A percentile compares a stretch with the other conserved stretches of the same genome.
Conservation (phyloP, 2,888 invertebrate species). For the Mesodorylaimus sp. region DNA sequence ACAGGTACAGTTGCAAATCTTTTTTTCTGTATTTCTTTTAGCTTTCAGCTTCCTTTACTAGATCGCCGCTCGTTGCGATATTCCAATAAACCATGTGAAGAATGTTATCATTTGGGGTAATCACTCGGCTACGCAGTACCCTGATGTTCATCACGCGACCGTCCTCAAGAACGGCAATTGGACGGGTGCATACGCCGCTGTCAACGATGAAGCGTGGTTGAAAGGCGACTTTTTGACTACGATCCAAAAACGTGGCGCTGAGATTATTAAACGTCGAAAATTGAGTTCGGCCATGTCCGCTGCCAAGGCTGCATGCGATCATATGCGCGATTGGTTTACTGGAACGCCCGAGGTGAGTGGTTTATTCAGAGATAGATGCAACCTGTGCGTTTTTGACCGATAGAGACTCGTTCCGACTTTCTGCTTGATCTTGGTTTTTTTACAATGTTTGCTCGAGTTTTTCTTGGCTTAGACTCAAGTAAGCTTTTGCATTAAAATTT, state of each 20-base stretch:
- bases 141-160: constrained; percentile 52
- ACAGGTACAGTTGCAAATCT: constrained; percentile 39
- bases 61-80: constrained; percentile 36
- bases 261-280: constrained; percentile 87
- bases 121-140: constrained; percentile 94
- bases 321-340: constrained; percentile 87
- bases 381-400: neutral
- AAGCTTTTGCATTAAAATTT: too few species aligned
- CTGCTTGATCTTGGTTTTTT: too few species aligned
- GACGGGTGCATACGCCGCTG: constrained; percentile 33
- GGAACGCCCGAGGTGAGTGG: constrained; percentile 45
- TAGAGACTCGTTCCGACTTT: too few species aligned
- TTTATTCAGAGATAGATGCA: neutral
- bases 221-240: constrained; percentile 60
- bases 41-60: constrained; percentile 15
- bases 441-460: too few species aligned
- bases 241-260: constrained; percentile 90
- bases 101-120: constrained; percentile 98
- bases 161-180: constrained; percentile 22
- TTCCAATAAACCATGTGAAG: constrained; percentile 50
- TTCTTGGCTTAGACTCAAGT: too few species aligned
- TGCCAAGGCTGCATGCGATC: constrained; percentile 92
- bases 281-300: constrained; percentile 98
- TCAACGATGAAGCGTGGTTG: constrained; percentile 64
- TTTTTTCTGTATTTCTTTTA: neutral